Evolutionary conservation across 2,113 vertebrate genomes (phyloP).

Genomic region (Sturnus vulgaris): DNA sequence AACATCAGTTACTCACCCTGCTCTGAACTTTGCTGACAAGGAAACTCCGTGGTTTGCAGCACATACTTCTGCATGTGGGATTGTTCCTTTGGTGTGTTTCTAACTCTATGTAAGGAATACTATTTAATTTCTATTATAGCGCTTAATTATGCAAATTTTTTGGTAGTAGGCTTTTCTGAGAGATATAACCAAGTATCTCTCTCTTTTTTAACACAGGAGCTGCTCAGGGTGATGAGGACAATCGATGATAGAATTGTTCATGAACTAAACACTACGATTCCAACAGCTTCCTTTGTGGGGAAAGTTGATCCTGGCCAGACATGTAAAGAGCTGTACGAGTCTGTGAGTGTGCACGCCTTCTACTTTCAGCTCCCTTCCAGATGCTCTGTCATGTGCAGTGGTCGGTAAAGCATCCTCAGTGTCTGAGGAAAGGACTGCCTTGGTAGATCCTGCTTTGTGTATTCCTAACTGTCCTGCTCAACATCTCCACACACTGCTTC

Average conservation of each 20-base stretch:
- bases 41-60: rapidly evolving
- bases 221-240: constrained; percentile 90
- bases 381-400: rapidly evolving
- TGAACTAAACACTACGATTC: constrained; percentile 91
- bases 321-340: constrained; percentile 92
- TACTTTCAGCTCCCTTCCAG: neutral
- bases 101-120: neutral
- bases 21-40: neutral
- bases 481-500: rapidly evolving
- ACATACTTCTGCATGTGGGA: rapidly evolving
- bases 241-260: constrained; percentile 97
- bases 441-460: rapidly evolving
- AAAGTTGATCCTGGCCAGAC: constrained; percentile 90
- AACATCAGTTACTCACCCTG: rapidly evolving
- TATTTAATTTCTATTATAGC: neutral
- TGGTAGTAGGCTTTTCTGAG: neutral
- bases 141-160: neutral
- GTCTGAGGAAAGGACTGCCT: neutral
- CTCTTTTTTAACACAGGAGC: constrained; percentile 76
- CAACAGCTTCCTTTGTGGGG: constrained; percentile 93
- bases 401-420: neutral
- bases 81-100: neutral
- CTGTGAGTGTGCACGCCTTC: constrained; percentile 78
- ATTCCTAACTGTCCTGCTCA: rapidly evolving
- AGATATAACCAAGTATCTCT: neutral